Evolutionary conservation across 2,113 vertebrate species (phyloP).

Genomic region (Pelusios castaneus): DNA sequence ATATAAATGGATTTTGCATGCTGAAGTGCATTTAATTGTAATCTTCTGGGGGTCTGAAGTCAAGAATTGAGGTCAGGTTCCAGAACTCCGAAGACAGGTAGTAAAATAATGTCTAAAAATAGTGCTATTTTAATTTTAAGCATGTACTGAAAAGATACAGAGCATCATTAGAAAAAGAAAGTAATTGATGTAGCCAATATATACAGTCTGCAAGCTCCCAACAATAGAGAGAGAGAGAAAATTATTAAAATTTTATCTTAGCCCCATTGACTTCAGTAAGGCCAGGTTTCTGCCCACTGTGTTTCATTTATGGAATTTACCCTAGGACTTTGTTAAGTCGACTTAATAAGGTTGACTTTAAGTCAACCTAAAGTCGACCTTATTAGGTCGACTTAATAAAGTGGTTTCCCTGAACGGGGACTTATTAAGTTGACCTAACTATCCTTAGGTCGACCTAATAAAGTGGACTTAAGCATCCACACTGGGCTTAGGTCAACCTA

Average conservation of each 20-base stretch:
- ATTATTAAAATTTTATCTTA: neutral
- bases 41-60: neutral
- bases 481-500: too few relatives aligned
- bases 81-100: neutral
- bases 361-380: too few relatives aligned
- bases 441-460: too few relatives aligned
- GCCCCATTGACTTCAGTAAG: neutral
- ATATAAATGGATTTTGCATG: neutral
- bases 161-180: neutral
- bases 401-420: too few relatives aligned
- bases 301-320: neutral
- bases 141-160: neutral
- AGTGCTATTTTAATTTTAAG: neutral
- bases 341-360: too few relatives aligned
- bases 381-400: too few relatives aligned
- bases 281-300: neutral
- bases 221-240: neutral
- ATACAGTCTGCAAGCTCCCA: neutral
- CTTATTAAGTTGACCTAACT: too few relatives aligned
- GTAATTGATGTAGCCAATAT: neutral
- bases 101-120: neutral
- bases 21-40: neutral
- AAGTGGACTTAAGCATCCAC: too few relatives aligned
- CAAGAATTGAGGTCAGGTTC: constrained; percentile 17
- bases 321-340: too few relatives aligned